phyloP scores from a whole-genome alignment of 1,140 invertebrate species.

The Zophobas atratus region DNA sequence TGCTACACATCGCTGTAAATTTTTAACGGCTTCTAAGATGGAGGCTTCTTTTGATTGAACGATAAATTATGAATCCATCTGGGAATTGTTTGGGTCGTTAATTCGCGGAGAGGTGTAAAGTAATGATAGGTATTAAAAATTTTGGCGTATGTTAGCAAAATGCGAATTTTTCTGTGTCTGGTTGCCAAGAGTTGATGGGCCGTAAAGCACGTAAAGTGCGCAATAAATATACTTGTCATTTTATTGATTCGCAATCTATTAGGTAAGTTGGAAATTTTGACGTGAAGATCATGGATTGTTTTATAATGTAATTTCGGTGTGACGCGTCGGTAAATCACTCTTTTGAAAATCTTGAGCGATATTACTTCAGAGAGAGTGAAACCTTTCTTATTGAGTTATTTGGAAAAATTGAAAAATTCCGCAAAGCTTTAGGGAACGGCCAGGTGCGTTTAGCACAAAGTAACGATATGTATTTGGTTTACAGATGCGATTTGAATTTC shows the following conservation, averaged over 20 bases:
- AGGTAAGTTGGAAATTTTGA: conserved; percentile 1
- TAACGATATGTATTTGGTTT: conserved; percentile 38
- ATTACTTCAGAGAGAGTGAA: conserved; percentile 9
- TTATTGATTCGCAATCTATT: conserved; percentile 19
- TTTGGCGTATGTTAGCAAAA: conserved; percentile 17
- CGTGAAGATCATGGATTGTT: conserved; percentile 14
- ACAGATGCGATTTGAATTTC: conserved; percentile 38
- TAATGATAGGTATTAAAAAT: conserved; percentile 4
- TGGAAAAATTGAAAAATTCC: conserved; percentile 36
- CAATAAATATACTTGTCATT: conserved; percentile 5
- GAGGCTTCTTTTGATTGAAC: neutral
- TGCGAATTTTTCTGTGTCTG: conserved; percentile 16
- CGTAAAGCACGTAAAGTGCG: conserved; percentile 8
- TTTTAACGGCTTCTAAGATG: conserved; percentile 9
- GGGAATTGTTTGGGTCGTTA: conserved; percentile 25
- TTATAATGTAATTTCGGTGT: conserved; percentile 6
- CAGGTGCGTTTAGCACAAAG: conserved; percentile 41
- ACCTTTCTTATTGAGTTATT: conserved; percentile 37
- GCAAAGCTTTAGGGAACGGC: conserved; percentile 20
- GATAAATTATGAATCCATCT: conserved; percentile 5
- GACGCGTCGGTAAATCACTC: neutral
- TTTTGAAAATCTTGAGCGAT: neutral
- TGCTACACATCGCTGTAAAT: neutral
- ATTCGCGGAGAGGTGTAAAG: conserved; percentile 9
- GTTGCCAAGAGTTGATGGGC: conserved; percentile 19